phyloP scores from a whole-genome alignment of 2,113 vertebrate genomes.

The Nannobrachium achirus region DNA sequence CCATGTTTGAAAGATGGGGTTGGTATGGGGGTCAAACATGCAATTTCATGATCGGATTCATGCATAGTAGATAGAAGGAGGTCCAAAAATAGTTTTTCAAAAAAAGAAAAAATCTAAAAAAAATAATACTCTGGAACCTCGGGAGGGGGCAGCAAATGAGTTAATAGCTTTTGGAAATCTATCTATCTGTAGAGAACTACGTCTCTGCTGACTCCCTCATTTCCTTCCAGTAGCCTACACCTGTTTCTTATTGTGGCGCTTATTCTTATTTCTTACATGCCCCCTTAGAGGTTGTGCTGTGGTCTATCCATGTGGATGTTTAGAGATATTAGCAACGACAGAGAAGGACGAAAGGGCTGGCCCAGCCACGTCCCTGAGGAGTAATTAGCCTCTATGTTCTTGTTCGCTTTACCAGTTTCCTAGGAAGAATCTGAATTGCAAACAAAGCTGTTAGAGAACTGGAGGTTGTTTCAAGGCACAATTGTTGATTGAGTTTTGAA shows the following conservation, averaged over 20 bases:
- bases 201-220: slow-evolving; percentile 20
- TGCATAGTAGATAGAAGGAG: no score
- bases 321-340: slow-evolving; percentile 33
- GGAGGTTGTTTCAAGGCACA: not conserved
- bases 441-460: slow-evolving; percentile 13
- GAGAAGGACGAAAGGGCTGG: slow-evolving; percentile 29
- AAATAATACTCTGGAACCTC: no score
- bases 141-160: no score
- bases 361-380: slow-evolving; percentile 43
- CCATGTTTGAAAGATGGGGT: no score
- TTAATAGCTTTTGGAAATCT: slow-evolving; percentile 16
- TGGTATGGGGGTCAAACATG: no score
- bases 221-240: not conserved
- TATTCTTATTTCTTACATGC: not conserved
- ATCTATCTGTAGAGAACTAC: not conserved
- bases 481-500: not conserved
- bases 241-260: slow-evolving; percentile 29
- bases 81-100: no score
- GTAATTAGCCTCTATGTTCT: slow-evolving; percentile 62
- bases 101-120: no score
- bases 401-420: slow-evolving; percentile 47
- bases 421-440: slow-evolving; percentile 31
- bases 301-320: slow-evolving; percentile 32
- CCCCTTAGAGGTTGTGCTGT: not conserved
- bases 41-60: no score